Conservation (phyloP, 2,113 vertebrate species). For the Ornithorhynchus anatinus region DNA sequence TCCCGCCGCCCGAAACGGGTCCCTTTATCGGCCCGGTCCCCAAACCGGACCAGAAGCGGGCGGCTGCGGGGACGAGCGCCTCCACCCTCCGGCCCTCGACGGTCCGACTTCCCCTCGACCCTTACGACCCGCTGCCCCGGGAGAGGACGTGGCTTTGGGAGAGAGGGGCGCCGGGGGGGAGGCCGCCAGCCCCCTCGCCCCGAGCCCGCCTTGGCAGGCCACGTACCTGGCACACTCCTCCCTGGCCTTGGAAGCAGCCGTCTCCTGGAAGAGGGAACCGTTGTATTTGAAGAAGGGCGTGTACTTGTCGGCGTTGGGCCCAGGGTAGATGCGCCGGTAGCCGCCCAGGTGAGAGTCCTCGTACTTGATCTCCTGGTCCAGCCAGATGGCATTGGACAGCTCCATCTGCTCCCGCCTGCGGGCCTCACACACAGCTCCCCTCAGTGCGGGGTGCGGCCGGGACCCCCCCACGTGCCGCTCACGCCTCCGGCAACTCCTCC, state of each 20-base stretch:
- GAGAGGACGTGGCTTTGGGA: too few species aligned
- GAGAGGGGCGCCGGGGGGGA: too few species aligned
- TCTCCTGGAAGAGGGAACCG: slow-evolving; percentile 74
- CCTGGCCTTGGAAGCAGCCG: slow-evolving; percentile 70
- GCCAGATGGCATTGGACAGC: slow-evolving; percentile 61
- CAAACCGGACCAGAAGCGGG: not conserved
- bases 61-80: not conserved
- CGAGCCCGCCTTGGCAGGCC: too few species aligned
- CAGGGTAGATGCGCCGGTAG: slow-evolving; percentile 70
- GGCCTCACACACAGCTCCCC: not conserved
- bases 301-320: slow-evolving; percentile 50
- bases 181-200: too few species aligned
- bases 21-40: too few species aligned
- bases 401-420: slow-evolving; percentile 62
- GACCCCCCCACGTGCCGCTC: too few species aligned
- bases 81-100: not conserved
- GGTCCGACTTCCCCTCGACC: not conserved
- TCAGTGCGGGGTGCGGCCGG: too few species aligned
- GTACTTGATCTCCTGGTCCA: slow-evolving; percentile 59
- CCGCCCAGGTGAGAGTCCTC: slow-evolving; percentile 70
- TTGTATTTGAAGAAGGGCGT: slow-evolving; percentile 70
- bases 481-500: too few species aligned
- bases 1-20: too few species aligned
- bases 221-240: slow-evolving; percentile 74
- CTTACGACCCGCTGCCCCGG: too few species aligned